Evolutionary conservation across 2,888 invertebrate genomes (phyloP).

Genomic region (Vandiemenella viatica): DNA sequence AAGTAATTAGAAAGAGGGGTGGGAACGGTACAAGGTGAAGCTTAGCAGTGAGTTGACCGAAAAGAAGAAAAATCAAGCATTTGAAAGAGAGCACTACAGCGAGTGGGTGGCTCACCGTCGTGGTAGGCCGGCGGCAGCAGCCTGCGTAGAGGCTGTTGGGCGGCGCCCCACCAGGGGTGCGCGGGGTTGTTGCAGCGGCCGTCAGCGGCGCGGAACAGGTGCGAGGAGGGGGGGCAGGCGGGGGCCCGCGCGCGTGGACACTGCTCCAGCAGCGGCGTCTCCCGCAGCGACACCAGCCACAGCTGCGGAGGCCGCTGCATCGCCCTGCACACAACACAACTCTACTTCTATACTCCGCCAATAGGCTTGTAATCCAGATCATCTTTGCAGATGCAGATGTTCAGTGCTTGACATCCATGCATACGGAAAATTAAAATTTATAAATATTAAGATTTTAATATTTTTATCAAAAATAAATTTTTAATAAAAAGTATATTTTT

Average conservation of each 20-base stretch:
- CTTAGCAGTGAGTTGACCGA: too few species aligned
- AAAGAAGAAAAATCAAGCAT: too few species aligned
- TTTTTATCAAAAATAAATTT: too few species aligned
- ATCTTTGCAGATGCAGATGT: too few species aligned
- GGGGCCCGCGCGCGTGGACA: conserved; percentile 35
- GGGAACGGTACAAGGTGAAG: too few species aligned
- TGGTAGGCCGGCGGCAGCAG: conserved; percentile 68
- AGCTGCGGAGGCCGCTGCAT: not conserved
- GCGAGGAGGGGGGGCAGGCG: conserved; percentile 19
- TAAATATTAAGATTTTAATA: too few species aligned
- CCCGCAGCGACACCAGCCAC: conserved; percentile 18
- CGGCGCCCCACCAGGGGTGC: conserved; percentile 63
- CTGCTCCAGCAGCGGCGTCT: conserved; percentile 37
- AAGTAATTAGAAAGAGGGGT: too few species aligned
- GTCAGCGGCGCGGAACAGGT: conserved; percentile 66
- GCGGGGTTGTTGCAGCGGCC: conserved; percentile 78
- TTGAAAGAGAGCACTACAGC: conserved; percentile 16
- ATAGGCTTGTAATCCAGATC: too few species aligned
- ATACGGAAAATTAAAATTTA: too few species aligned
- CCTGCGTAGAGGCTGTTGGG: conserved; percentile 66
- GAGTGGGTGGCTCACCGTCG: conserved; percentile 39
- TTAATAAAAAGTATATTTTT: too few species aligned
- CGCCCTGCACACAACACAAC: not conserved
- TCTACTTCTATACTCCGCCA: too few species aligned
- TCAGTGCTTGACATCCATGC: too few species aligned